phyloP scores from a whole-genome alignment of 1,140 invertebrate genomes.

The Pseudomyrmex pallidus region DNA sequence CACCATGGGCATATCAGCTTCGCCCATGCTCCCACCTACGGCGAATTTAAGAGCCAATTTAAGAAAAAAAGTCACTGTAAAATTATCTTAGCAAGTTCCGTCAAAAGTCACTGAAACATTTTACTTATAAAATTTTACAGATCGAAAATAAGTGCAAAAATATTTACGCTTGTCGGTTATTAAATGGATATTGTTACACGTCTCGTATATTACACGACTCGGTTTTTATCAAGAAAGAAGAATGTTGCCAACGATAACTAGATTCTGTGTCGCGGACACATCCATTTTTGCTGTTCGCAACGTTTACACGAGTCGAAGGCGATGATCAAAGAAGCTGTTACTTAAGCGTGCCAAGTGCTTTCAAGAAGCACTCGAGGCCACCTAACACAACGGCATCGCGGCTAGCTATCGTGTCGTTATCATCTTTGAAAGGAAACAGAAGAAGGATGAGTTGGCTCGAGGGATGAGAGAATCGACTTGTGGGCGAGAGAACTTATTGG shows the following conservation, averaged over 20 bases:
- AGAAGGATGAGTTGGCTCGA: not conserved
- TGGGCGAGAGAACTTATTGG: slow-evolving; percentile 29
- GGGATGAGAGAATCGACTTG: not conserved
- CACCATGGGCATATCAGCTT: slow-evolving; percentile 85
- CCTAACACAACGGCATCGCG: slow-evolving; percentile 38
- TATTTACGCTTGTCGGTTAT: not conserved
- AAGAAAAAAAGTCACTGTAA: not conserved
- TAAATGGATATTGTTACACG: not conserved
- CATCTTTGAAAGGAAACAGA: slow-evolving; percentile 31
- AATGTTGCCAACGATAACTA: not conserved
- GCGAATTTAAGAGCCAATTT: not conserved
- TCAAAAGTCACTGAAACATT: not conserved
- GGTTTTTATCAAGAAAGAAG: not conserved
- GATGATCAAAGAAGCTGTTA: slow-evolving; percentile 52
- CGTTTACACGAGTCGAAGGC: slow-evolving; percentile 46
- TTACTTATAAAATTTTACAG: not conserved
- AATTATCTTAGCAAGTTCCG: not conserved
- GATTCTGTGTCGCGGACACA: not conserved
- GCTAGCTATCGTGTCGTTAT: slow-evolving; percentile 39
- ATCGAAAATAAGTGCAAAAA: not conserved
- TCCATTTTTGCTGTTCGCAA: slow-evolving; percentile 45
- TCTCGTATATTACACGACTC: too few species aligned
- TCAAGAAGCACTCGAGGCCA: slow-evolving; percentile 34
- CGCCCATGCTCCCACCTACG: slow-evolving; percentile 83
- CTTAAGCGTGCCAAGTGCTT: slow-evolving; percentile 45